phyloP scores from a whole-genome alignment of 1,140 invertebrate species.

The Psilanteris sp. region DNA sequence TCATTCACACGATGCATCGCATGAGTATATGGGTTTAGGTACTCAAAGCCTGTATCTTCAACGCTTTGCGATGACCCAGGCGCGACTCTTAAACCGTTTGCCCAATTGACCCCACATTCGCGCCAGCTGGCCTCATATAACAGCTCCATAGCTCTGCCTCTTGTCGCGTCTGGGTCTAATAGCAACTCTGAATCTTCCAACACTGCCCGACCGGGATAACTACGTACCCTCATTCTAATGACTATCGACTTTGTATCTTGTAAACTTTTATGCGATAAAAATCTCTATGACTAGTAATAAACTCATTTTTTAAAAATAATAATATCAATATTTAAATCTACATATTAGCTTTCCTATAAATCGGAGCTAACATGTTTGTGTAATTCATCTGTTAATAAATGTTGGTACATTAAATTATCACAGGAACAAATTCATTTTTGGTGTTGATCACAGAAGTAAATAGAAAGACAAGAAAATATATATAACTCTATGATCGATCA shows the following conservation, averaged over 20 bases:
- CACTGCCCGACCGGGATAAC: conserved; percentile 89
- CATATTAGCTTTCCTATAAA: too few relatives aligned
- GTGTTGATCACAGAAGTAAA: conserved; percentile 21
- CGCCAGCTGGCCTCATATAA: conserved; percentile 91
- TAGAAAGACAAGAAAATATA: not conserved
- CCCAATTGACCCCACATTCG: conserved; percentile 79
- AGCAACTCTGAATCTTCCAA: conserved; percentile 80
- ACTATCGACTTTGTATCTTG: conserved; percentile 30
- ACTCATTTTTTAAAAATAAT: too few relatives aligned
- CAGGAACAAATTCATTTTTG: conserved; percentile 20
- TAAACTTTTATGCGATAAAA: conserved; percentile 21
- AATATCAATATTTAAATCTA: too few relatives aligned
- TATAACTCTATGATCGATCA: conserved; percentile 3
- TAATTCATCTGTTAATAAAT: too few relatives aligned
- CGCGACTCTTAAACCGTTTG: conserved; percentile 48
- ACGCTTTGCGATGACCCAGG: conserved; percentile 43
- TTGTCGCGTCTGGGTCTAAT: conserved; percentile 83
- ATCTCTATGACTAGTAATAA: conserved; percentile 28
- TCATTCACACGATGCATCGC: conserved; percentile 73
- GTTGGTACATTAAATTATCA: too few relatives aligned
- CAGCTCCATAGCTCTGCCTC: conserved; percentile 84
- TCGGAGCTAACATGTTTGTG: too few relatives aligned
- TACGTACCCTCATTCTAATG: conserved; percentile 88
- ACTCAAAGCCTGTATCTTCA: conserved; percentile 55
- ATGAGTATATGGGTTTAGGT: conserved; percentile 63